Percentiles rank a stretch among this genome's conserved stretches.
Conservation (phyloP, 2,113 vertebrate genomes). For the Theropithecus gelada region DNA sequence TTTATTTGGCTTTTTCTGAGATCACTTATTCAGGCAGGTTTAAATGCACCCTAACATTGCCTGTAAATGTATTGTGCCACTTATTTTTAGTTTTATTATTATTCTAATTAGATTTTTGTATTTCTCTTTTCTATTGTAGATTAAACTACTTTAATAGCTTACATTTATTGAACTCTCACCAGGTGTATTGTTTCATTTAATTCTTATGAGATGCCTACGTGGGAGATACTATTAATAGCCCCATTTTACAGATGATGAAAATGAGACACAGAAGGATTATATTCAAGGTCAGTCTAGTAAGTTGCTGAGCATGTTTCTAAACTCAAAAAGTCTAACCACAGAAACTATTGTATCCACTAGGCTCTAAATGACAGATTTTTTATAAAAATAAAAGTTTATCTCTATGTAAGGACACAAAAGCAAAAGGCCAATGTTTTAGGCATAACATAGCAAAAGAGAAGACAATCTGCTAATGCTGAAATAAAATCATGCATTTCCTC, state of each 20-base stretch:
- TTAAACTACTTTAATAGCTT: not conserved
- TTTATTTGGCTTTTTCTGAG: not conserved
- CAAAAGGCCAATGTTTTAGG: not conserved
- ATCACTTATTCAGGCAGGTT: not conserved
- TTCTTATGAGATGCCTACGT: not conserved
- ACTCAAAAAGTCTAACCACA: not conserved
- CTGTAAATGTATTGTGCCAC: not conserved
- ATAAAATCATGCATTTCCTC: not conserved
- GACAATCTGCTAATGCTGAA: not conserved
- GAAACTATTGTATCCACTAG: not conserved
- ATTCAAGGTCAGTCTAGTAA: not conserved
- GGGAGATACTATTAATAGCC: not conserved
- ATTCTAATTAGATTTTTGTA: not conserved
- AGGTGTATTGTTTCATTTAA: not conserved
- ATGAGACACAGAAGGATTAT: not conserved
- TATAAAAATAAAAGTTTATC: constrained; percentile 3
- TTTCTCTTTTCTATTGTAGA: not conserved
- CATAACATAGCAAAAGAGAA: not conserved
- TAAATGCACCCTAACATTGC: not conserved
- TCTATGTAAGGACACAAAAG: not conserved
- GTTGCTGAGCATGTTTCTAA: not conserved
- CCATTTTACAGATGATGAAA: not conserved
- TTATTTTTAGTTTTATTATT: not conserved
- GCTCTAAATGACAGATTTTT: not conserved
- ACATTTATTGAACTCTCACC: not conserved